Base-by-base conservation (phyloP, 2,888 invertebrate species). In the Myopa testacea region DNA sequence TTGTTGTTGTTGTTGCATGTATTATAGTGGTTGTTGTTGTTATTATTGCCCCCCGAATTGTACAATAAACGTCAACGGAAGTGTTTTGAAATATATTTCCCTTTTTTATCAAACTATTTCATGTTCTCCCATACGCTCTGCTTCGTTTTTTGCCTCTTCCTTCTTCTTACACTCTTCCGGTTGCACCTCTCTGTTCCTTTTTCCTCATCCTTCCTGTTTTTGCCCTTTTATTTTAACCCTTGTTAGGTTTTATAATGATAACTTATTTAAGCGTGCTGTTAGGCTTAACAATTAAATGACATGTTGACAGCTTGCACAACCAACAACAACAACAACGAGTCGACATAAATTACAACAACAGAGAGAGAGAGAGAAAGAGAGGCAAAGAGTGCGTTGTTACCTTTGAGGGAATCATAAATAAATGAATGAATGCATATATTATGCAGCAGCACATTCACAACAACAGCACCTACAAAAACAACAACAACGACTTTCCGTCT, bases 61-160 rank as follows among this genome's bases (percentile, higher is more conserved):
- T 45, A 45, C 45, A 45, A 45, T 45, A 45, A 45, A 45, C 86
- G 86, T 85, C 85, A 86, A 81, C 84, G 83, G 82, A 85, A 83
- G 86, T 86, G 86, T 86, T 86, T 86, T 86, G 85, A 84, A 86
- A 85, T 86, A 26, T 63, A 5, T 14, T 34, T 34, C 26, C 4
- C 1, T 63, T 63, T 19, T 19, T 85, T 85, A 84, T 85, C 84
- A 82, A 86, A 85, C 37, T 37, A 60, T 75, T 38, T 38, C 65
- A 3, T 63, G 1, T 55, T 55, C 10, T 55, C 55, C 55, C 55
- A 4, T 3, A 5, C 16, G 3, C 10, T 16, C 14, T 16, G 5
- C 16, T 55, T 14, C 55, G 1, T 5, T 6, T 6, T 45, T 45
- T 45, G 1, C 19, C 26, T 26, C 4, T 62, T 26, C 4, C 4